Evolutionary conservation across 2,888 invertebrate genomes (phyloP).

Genomic region (Xylota segnis): DNA sequence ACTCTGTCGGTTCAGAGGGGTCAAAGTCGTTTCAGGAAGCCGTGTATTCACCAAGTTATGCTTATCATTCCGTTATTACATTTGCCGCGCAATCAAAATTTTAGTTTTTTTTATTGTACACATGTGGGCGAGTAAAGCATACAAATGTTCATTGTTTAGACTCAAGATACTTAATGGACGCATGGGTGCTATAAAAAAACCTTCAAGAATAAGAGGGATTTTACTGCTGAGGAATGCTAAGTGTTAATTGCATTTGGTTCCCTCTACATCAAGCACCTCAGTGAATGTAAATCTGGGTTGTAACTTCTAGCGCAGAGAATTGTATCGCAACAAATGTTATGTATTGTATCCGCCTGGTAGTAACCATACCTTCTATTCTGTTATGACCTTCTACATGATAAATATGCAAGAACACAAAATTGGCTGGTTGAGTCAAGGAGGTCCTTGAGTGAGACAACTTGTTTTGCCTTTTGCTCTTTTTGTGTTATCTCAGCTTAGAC

Average conservation of each 20-base stretch:
- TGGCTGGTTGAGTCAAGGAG: conserved; percentile 22
- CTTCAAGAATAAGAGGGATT: conserved; percentile 24
- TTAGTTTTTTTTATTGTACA: conserved; percentile 17
- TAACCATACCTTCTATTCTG: conserved; percentile 1
- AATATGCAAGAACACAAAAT: conserved; percentile 5
- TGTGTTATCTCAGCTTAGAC: conserved; percentile 39
- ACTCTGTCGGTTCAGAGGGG: conserved; percentile 20
- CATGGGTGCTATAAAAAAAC: conserved; percentile 20
- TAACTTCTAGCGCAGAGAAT: conserved; percentile 3
- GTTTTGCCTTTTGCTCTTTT: conserved; percentile 30
- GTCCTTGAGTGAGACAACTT: conserved; percentile 62
- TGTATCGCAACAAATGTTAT: neutral
- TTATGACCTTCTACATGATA: conserved; percentile 27
- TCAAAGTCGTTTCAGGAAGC: conserved; percentile 56
- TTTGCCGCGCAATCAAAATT: conserved; percentile 54
- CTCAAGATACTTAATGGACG: conserved; percentile 8
- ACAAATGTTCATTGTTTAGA: conserved; percentile 56
- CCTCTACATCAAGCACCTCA: neutral
- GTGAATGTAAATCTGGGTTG: conserved; percentile 17
- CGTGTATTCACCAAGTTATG: conserved; percentile 36
- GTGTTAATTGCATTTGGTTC: conserved; percentile 53
- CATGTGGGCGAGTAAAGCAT: conserved; percentile 57
- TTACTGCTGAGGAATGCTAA: conserved; percentile 34
- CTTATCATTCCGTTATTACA: conserved; percentile 65
- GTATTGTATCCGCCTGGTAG: neutral